Evolutionary conservation across 2,113 vertebrate species (phyloP), one percentile per base, ranked within the genome.

Genomic region (Xenopus borealis): DNA sequence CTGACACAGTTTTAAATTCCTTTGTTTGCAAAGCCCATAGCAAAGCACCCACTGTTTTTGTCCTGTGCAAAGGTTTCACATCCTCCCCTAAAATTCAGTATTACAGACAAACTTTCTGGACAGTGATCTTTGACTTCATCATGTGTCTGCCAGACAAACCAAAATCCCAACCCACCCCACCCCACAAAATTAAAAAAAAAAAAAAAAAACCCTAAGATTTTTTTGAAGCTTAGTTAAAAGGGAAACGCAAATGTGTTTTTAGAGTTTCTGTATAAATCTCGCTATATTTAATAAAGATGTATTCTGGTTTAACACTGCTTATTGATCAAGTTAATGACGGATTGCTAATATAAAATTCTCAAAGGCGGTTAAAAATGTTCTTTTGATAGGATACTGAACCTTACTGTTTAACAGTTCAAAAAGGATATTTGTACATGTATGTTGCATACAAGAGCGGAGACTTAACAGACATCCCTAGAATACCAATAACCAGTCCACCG

Each of bases 281-380:
- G 85, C 81, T 86, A 79, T 86, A 87, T 84, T 87, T 90, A 90
- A 92, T 90, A 92, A 91, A 92, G 81, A 83, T 44, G 66, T 88
- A 81, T 78, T 86, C 88, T 86, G 85, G 81, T 84, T 76, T 92
- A 93, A 93, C 86, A 93, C 91, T 92, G 91, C 88, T 91, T 89
- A 90, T 85, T 89, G 90, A 91, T 91, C 88, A 90, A 91, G 91
- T 87, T 86, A 91, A 83, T 88, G 86, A 89, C 74, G 81, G 80
- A 86, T 83, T 82, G 87, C 89, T 89, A 87, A 64, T 91, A 90
- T 91, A 92, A 91, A 92, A 92, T 91, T 89, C 88, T 82, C 89
- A 91, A 91, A 93, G 86, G 88, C 89, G 85, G 91, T 92, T 92
- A 92, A 91, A 93, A 92, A 92, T 89, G 86, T 84, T 83, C 90